phyloP scores from a whole-genome alignment of 2,888 invertebrate species.

The Glomeris marginata region DNA sequence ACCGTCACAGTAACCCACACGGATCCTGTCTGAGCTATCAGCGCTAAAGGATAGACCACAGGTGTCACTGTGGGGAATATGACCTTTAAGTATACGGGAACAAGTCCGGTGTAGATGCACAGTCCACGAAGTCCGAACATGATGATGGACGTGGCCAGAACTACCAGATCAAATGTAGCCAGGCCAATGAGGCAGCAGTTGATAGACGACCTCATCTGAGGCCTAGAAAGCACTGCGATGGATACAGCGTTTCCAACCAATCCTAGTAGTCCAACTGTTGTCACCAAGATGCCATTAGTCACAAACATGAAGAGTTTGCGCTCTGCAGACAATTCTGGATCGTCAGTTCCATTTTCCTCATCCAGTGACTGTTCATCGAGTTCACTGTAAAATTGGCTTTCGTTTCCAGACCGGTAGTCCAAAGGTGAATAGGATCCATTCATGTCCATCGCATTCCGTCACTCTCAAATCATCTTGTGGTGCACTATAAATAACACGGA shows the following conservation, averaged over 20 bases:
- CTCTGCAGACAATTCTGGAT: not conserved
- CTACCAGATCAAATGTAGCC: constrained; percentile 79
- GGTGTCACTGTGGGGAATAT: constrained; percentile 62
- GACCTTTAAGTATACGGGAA: constrained; percentile 53
- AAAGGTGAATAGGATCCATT: no score
- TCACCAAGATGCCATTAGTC: constrained; percentile 64
- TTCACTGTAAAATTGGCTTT: no score
- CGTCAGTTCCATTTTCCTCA: no score
- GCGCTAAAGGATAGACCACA: constrained; percentile 36
- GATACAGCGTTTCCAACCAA: constrained; percentile 80
- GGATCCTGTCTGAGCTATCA: constrained; percentile 60
- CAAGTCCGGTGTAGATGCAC: constrained; percentile 59
- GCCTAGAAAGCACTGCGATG: constrained; percentile 75
- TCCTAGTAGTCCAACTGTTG: constrained; percentile 64
- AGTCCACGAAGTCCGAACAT: constrained; percentile 78
- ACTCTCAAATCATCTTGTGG: no score
- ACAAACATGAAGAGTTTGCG: constrained; percentile 50
- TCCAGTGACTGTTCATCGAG: no score
- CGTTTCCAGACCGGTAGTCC: no score
- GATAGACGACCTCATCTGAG: constrained; percentile 91
- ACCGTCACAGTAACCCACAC: constrained; percentile 62
- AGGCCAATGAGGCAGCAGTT: constrained; percentile 86
- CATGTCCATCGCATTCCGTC: no score
- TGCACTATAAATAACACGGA: no score
- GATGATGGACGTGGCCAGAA: constrained; percentile 49